Conservation (phyloP, 2,888 invertebrate species). For the Melolontha melolontha region DNA sequence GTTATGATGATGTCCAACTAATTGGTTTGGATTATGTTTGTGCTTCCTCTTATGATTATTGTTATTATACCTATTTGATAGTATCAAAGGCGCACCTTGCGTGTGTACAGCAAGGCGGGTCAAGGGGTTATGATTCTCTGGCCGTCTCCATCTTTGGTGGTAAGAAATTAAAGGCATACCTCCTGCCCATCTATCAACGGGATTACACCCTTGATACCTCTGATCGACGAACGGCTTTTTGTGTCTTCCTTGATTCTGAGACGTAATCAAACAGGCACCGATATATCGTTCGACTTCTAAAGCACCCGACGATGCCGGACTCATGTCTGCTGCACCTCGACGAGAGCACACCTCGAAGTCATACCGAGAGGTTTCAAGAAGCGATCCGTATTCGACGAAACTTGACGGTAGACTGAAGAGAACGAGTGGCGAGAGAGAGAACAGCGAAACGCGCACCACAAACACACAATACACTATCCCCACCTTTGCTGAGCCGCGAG, state of each 20-base stretch:
- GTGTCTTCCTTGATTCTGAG: conserved; percentile 56
- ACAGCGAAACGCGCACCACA: not conserved
- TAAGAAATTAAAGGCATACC: conserved; percentile 82
- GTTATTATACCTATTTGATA: conserved; percentile 73
- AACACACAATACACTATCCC: not conserved
- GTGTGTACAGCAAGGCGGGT: conserved; percentile 85
- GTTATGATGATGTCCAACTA: not conserved
- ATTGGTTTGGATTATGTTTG: conserved; percentile 39
- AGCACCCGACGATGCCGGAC: conserved; percentile 76
- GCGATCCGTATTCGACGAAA: not conserved
- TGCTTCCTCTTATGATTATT: conserved; percentile 43
- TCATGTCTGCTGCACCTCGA: conserved; percentile 66
- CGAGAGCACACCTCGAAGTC: conserved; percentile 1
- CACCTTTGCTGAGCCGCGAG: not conserved
- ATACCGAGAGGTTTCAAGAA: not conserved
- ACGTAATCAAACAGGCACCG: conserved; percentile 72
- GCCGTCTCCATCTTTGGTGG: conserved; percentile 65
- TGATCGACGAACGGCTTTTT: conserved; percentile 44
- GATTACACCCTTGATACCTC: conserved; percentile 58
- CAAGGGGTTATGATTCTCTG: conserved; percentile 67
- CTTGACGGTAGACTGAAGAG: conserved; percentile 5
- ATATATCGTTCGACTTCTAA: conserved; percentile 74
- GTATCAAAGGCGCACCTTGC: conserved; percentile 86
- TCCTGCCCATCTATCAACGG: conserved; percentile 79
- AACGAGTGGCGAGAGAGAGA: conserved; percentile 40